phyloP scores from a whole-genome alignment of 2,113 vertebrate genomes.

The Hippopotamus amphibius region DNA sequence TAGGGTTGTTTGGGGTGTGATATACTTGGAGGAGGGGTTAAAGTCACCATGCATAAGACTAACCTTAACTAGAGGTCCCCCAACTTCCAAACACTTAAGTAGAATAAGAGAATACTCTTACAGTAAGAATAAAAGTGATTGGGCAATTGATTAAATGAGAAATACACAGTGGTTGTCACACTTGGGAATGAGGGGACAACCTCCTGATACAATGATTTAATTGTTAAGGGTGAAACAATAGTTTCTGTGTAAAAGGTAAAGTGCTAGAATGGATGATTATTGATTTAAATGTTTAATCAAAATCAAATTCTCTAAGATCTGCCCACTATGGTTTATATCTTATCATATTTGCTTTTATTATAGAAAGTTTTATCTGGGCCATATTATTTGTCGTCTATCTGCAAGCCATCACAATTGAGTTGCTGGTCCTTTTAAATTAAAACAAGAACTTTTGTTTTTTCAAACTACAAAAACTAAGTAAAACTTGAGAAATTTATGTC shows the following conservation, averaged over 20 bases:
- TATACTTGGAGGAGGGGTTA: background rate
- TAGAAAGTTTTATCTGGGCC: background rate
- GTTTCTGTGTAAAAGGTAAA: constrained; percentile 1
- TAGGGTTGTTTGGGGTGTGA: background rate
- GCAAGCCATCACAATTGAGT: background rate
- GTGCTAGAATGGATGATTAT: background rate
- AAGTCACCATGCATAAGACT: background rate
- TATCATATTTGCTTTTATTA: background rate
- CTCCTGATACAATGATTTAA: background rate
- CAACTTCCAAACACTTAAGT: background rate
- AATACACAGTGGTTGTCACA: background rate
- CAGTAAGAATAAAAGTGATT: background rate
- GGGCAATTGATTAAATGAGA: background rate
- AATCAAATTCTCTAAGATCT: background rate
- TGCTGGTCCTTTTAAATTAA: constrained; percentile 44
- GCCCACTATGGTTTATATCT: background rate
- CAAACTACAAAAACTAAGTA: constrained; percentile 21
- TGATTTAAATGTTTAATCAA: constrained; percentile 52
- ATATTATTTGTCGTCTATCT: background rate
- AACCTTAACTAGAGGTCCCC: background rate
- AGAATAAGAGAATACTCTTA: background rate
- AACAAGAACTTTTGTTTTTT: constrained; percentile 37
- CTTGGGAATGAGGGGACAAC: background rate
- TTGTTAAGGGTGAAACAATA: background rate
- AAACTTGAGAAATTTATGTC: constrained; percentile 48